Conservation (phyloP, 37 sponge, comb jelly and placozoan species). For the Aplysina aerophoba region DNA sequence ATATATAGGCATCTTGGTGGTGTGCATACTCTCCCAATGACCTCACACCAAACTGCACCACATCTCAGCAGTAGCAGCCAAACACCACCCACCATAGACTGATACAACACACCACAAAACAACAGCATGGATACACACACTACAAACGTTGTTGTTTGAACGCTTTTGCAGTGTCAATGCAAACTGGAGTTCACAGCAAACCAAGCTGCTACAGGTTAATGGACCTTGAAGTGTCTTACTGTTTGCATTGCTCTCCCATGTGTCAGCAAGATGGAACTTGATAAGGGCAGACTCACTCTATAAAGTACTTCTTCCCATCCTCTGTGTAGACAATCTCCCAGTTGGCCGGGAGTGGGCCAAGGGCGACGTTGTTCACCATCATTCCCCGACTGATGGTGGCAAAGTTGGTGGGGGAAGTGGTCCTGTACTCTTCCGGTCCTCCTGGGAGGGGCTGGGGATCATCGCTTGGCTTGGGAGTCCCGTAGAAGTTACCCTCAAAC, state of each 20-base stretch:
- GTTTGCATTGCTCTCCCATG: not conserved
- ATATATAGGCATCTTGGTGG: too few relatives aligned
- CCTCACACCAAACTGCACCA: too few relatives aligned
- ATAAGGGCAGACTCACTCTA: constrained; percentile 70
- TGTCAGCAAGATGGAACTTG: not conserved
- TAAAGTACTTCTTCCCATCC: constrained; percentile 93
- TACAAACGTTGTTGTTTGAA: too few relatives aligned
- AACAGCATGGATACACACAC: not conserved
- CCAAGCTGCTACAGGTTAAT: too few relatives aligned
- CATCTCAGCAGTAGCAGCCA: too few relatives aligned
- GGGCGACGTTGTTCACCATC: constrained; percentile 12
- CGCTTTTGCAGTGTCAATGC: too few relatives aligned
- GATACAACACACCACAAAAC: not conserved
- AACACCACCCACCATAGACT: too few relatives aligned
- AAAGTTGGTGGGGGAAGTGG: constrained; percentile 15
- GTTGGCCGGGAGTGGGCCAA: constrained; percentile 92
- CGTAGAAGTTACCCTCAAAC: constrained; percentile 88
- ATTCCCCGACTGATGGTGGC: not conserved
- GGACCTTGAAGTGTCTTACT: not conserved
- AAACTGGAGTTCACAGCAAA: too few relatives aligned
- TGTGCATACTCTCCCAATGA: too few relatives aligned
- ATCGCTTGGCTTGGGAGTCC: constrained; percentile 92
- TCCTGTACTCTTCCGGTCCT: not conserved
- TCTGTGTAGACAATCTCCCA: constrained; percentile 98
- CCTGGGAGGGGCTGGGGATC: constrained; percentile 55